Percentiles rank a stretch among this genome's conserved stretches.
Conservation (phyloP, 2,797 vertebrate species). For the Pogoniulus pusillus region DNA sequence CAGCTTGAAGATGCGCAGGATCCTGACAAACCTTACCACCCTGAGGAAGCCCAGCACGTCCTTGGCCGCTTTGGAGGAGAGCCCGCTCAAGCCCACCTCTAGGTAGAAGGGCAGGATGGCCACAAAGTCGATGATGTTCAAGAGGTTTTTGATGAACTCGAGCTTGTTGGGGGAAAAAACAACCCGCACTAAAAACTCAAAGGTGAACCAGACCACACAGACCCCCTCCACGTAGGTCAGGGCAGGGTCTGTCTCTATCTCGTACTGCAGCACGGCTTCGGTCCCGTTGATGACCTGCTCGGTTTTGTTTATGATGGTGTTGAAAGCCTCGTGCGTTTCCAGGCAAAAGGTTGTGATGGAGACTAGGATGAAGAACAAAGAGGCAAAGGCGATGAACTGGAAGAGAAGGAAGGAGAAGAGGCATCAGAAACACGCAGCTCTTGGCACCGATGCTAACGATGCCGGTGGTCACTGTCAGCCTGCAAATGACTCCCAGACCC, state of each 20-base stretch:
- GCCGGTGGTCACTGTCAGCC: not conserved
- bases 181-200: conserved; percentile 96
- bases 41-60: conserved; percentile 97
- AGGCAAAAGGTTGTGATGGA: conserved; percentile 99
- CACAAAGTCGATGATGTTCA: conserved; percentile 99
- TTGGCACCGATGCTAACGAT: not conserved
- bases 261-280: conserved; percentile 85
- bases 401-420: conserved; percentile 58
- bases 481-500: not conserved
- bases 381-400: conserved; percentile 97
- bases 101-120: conserved; percentile 97
- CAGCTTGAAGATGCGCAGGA: conserved; percentile 97
- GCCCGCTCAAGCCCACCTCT: conserved; percentile 94
- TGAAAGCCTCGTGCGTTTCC: conserved; percentile 98
- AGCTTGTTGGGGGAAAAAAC: conserved; percentile 96
- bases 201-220: conserved; percentile 98
- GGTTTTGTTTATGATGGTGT: conserved; percentile 96
- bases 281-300: conserved; percentile 83
- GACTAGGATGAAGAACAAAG: conserved; percentile 98
- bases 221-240: conserved; percentile 96
- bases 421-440: not conserved
- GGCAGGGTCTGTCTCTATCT: conserved; percentile 95
- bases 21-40: conserved; percentile 96
- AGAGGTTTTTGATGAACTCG: conserved; percentile 94
- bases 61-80: conserved; percentile 97